Evolutionary conservation across 30 jellyfish, hydroid and myxozoan species (phyloP).

Genomic region (Aurelia aurita): DNA sequence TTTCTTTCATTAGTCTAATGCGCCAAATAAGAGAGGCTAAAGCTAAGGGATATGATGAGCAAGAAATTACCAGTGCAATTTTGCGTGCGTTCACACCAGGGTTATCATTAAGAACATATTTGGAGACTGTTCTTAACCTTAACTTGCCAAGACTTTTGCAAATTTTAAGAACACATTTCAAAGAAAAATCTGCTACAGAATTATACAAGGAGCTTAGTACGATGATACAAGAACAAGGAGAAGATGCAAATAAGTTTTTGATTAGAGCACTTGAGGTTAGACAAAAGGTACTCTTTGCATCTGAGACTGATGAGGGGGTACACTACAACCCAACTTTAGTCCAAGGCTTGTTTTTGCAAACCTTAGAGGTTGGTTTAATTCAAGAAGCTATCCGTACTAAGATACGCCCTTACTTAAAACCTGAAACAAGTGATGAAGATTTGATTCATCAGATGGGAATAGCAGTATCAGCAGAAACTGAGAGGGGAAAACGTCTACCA

Average conservation of each 20-base stretch:
- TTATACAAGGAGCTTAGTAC: conserved; percentile 51
- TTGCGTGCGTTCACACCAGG: conserved; percentile 54
- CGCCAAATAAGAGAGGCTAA: conserved; percentile 47
- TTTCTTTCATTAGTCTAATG: conserved; percentile 40
- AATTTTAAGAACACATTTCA: conserved; percentile 52
- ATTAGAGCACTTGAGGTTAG: conserved; percentile 27
- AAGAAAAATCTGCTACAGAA: conserved; percentile 66
- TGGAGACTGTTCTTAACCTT: conserved; percentile 41
- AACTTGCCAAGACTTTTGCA: conserved; percentile 34
- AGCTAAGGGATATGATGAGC: conserved; percentile 31
- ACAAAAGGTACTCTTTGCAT: conserved; percentile 63
- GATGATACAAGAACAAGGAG: conserved; percentile 34
- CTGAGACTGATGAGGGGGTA: conserved; percentile 48
- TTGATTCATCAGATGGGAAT: too few relatives aligned
- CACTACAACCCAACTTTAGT: conserved; percentile 45
- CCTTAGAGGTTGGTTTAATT: conserved; percentile 51
- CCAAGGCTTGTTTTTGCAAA: conserved; percentile 55
- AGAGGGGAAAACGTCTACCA: background rate
- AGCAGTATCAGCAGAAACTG: conserved; percentile 16
- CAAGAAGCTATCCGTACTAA: conserved; percentile 30
- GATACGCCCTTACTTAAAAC: conserved; percentile 25
- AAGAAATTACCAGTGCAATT: conserved; percentile 45
- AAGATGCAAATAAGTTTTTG: conserved; percentile 4
- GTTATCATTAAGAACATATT: conserved; percentile 41
- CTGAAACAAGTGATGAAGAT: too few relatives aligned